Evolutionary conservation across 1,140 invertebrate genomes (phyloP).

Genomic region (Drosophila persimilis): DNA sequence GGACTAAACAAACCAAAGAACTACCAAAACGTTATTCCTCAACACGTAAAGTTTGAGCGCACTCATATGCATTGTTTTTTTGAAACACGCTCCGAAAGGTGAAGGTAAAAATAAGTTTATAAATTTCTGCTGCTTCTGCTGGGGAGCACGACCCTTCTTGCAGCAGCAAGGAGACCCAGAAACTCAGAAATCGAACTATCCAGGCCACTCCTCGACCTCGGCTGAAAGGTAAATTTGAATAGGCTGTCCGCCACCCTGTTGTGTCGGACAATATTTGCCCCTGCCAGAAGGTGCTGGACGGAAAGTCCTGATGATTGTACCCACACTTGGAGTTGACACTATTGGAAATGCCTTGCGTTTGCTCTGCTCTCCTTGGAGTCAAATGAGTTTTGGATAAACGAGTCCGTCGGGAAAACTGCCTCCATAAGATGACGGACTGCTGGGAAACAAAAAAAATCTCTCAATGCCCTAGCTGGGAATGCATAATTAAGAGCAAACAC

Average conservation of each 20-base stretch:
- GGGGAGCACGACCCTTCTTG: no score
- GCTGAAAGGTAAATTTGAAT: constrained; percentile 26
- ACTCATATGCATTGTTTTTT: no score
- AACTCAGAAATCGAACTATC: no score
- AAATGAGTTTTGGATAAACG: constrained; percentile 77
- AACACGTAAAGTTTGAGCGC: no score
- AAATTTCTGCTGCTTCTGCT: no score
- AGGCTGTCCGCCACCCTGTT: constrained; percentile 11
- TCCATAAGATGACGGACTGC: neutral
- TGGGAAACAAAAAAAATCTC: constrained; percentile 16
- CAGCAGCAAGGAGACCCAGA: no score
- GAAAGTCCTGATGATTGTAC: constrained; percentile 32
- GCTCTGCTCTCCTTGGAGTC: constrained; percentile 42
- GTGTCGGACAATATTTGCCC: constrained; percentile 29
- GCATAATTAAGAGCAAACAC: constrained; percentile 60
- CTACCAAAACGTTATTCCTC: no score
- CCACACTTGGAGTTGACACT: constrained; percentile 42
- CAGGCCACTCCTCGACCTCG: no score
- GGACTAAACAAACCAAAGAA: no score
- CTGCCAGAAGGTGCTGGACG: constrained; percentile 6
- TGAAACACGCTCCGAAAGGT: no score
- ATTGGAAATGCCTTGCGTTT: constrained; percentile 61
- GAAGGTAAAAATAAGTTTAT: no score
- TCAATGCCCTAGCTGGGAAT: constrained; percentile 33
- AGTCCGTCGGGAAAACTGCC: constrained; percentile 27